These are phyloP conservation scores for Harpalus rufipes DNA, from an alignment of 2,888 invertebrate species.

Conservation along the genomic window DNA sequence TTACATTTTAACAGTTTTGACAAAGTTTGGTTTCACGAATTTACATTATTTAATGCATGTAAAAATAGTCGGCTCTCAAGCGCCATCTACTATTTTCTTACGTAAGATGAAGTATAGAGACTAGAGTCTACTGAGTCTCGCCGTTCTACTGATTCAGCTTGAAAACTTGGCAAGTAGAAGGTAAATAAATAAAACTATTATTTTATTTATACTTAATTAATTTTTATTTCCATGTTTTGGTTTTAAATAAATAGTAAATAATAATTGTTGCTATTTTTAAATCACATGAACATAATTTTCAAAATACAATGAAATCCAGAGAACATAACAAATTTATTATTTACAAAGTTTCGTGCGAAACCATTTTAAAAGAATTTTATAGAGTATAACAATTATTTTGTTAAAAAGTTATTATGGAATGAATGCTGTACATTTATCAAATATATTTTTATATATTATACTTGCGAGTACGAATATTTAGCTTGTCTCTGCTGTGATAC, in stretches of 20 bases:
- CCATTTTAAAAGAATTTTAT: constrained; percentile 56
- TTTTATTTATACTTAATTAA: constrained; percentile 11
- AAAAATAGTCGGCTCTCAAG: too few relatives aligned
- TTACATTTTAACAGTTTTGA: too few relatives aligned
- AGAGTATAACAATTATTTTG: constrained; percentile 58
- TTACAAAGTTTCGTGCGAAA: constrained; percentile 53
- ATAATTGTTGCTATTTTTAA: constrained; percentile 47
- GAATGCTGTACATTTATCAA: constrained; percentile 65
- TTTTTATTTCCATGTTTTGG: constrained; percentile 28
- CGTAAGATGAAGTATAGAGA: too few relatives aligned
- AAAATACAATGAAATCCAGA: constrained; percentile 55
- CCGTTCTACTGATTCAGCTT: too few relatives aligned
- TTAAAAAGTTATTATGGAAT: constrained; percentile 60
- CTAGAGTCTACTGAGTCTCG: too few relatives aligned
- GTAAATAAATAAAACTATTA: neutral
- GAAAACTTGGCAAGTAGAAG: neutral
- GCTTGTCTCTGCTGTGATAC: constrained; percentile 56
- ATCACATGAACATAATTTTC: constrained; percentile 48
- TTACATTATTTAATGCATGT: too few relatives aligned
- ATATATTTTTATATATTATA: constrained; percentile 54
- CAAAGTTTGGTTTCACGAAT: too few relatives aligned
- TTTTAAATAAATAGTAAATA: constrained; percentile 54
- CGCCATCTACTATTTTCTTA: too few relatives aligned
- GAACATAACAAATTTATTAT: constrained; percentile 58
- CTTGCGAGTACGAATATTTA: constrained; percentile 48